These are phyloP conservation scores for Microplitis manilae DNA, from an alignment of 2,888 invertebrate genomes.

Conservation along the genomic window DNA sequence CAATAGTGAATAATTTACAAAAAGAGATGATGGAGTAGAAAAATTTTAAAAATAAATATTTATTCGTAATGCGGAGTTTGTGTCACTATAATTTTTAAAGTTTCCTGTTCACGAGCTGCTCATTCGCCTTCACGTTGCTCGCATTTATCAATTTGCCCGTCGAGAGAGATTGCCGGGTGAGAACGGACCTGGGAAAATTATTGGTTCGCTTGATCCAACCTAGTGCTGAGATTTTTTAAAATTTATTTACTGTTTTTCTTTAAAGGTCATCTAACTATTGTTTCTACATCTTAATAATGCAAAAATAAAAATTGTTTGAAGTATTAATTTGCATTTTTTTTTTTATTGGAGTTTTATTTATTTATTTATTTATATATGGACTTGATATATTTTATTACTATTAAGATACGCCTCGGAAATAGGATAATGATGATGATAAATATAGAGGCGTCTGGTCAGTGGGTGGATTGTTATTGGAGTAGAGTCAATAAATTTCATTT, in stretches of 20 bases:
- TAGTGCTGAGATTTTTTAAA: not conserved
- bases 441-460: constrained; percentile 48
- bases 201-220: not conserved
- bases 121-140: constrained; percentile 5
- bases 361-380: not conserved
- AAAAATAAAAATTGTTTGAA: not conserved
- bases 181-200: constrained; percentile 11
- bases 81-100: constrained; percentile 2
- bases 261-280: constrained; percentile 20
- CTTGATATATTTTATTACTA: not conserved
- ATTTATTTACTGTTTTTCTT: not conserved
- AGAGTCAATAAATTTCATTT: constrained; percentile 57
- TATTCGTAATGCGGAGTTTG: constrained; percentile 1
- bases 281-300: constrained; percentile 2
- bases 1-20: not conserved
- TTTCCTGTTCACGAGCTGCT: constrained; percentile 22
- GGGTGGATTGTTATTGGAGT: constrained; percentile 63
- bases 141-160: constrained; percentile 19
- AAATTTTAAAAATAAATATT: not conserved
- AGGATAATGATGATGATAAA: constrained; percentile 20
- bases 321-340: not conserved
- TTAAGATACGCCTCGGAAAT: constrained; percentile 10
- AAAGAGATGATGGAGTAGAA: not conserved
- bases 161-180: constrained; percentile 11
- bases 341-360: not conserved